Evolutionary conservation across 2,113 vertebrate genomes (phyloP).

Genomic region (Illadopsis cleaveri): DNA sequence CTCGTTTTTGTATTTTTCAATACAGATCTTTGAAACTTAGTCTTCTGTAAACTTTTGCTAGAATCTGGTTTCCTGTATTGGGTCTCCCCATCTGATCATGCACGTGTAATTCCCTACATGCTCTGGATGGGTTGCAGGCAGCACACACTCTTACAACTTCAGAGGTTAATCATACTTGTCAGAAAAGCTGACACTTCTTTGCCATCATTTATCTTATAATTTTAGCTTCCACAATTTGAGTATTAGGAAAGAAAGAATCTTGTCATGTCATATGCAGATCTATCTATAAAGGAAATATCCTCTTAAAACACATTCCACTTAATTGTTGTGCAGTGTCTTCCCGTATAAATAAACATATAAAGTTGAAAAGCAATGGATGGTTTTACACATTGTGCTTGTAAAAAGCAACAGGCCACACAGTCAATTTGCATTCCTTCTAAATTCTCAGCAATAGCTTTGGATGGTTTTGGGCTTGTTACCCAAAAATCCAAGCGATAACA

Average conservation of each 20-base stretch:
- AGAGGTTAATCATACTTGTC: background rate
- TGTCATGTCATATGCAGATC: background rate
- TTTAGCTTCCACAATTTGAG: background rate
- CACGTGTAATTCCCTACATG: background rate
- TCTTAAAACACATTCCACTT: background rate
- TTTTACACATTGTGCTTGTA: background rate
- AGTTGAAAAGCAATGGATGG: background rate
- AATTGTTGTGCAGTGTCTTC: background rate
- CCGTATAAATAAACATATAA: background rate
- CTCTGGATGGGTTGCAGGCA: background rate
- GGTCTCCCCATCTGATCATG: background rate
- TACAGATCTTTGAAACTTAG: background rate
- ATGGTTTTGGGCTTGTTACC: background rate
- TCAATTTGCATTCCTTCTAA: background rate
- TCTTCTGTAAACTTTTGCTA: background rate
- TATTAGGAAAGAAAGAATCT: background rate
- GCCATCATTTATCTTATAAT: background rate
- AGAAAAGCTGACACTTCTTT: background rate
- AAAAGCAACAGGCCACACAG: background rate
- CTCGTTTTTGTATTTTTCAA: background rate
- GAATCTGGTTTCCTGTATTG: background rate
- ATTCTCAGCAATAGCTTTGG: background rate
- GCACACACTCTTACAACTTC: background rate
- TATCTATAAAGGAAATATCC: background rate
- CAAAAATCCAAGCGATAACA: background rate